Base-by-base conservation (phyloP, 1,140 invertebrate species). In the Eueides isabella region DNA sequence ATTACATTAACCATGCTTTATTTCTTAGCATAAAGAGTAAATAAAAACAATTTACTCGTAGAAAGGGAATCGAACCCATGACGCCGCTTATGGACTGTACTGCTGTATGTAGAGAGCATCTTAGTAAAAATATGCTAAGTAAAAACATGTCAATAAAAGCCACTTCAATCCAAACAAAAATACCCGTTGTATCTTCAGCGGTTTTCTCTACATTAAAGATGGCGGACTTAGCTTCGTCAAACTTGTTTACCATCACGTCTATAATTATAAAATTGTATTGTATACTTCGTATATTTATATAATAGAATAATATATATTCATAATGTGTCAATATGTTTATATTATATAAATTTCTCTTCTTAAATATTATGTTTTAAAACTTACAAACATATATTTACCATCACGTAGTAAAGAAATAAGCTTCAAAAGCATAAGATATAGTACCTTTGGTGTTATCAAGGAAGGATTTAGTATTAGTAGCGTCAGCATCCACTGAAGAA, bases 401-500 rank as follows among this genome's bases (percentile, higher is more conserved):
- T 29, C 29, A 30, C 61, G 30, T 29, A 30, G 1, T 5, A 16
- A 63, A 63, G 14, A 63, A 63, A 6, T 5, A 30, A 14, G 12
- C 14, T 38, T 38, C 2, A n/a, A 31, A 63, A 63, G 61, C 29
- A 5, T 11, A 55, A 23, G 19, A 4, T 55, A 44, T 30, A 38
- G 23, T 70, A 75, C 82, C 85, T 79, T 82, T 76, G 31, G 81
- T 78, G 41, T 72, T 78, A 77, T 79, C 77, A 67, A 86, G 26
- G 61, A 83, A 68, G 35, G 33, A 63, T 30, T 72, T 72, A 72
- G 71, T 67, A 11, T 68, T 67, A 73, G 62, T 66, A 62, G 28
- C 55, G 9, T 30, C 33, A 72, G 65, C 78, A 69, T 69, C 68
- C 76, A 78, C 74, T 74, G 78, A 77, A 72, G 79, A 76, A 65